Evolutionary conservation across 2,113 vertebrate species (phyloP), one percentile per base, ranked within the genome.

Genomic region (Gadus macrocephalus): DNA sequence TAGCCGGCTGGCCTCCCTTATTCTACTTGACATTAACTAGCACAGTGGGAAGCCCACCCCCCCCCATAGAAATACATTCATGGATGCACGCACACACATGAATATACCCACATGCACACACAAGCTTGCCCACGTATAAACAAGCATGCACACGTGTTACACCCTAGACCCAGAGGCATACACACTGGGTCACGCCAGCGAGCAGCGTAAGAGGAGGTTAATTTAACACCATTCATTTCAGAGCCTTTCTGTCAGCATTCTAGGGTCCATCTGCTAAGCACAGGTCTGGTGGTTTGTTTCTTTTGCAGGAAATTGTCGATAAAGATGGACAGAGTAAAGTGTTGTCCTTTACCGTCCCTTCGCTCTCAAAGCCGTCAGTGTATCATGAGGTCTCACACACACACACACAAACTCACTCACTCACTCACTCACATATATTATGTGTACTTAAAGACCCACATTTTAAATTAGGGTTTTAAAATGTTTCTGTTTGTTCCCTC

Each of bases 271-370:
- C 42, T 49, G 11, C 8, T 14, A 49, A 49, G 8, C 1, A 12
- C 12, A 9, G 8, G 42, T 49, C 7, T 49, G 8, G 42, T 49
- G 1, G 35, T 79, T 76, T 77, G 31, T 83, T 22, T 60, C n/a
- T 71, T 75, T 75, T 15, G 68, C 82, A 98, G 97, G 97, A 98
- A 93, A 99, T 98, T 89, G 93, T 96, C 83, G 95, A 99, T 87
- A 97, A 96, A 90, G 93, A 98, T 71, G 97, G 96, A 28, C 95
- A 96, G 75, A 98, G 94, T 88, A 98, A 95, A 93, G 88, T 96
- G 31, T 81, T 97, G 79, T 94, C 95, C 80, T 98, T 99, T 85
- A 97, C 95, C 0, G 94, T 99, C 89, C 97, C 97, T 0, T 98
- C 97, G 76, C 92, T 99, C 81, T 99, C 96, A 67, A 99, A 98